Percentiles rank a stretch among this genome's conserved stretches.
These are phyloP conservation scores for Sinhomidia bicolor DNA, from an alignment of 2,888 invertebrate species.

Conservation along the genomic window DNA sequence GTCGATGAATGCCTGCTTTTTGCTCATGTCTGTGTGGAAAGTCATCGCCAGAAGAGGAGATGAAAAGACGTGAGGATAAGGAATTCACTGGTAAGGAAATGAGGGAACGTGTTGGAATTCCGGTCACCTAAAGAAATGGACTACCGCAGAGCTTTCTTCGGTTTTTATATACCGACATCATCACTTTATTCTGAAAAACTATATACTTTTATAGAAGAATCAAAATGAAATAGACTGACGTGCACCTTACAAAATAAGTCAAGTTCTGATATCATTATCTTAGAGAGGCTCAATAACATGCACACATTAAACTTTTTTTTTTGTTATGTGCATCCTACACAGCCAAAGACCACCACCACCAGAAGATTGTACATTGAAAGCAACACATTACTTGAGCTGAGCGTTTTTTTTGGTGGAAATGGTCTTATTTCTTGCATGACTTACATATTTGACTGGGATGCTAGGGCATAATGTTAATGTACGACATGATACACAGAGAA, in stretches of 20 bases:
- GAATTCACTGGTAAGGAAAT: conserved; percentile 75
- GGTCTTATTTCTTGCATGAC: conserved; percentile 31
- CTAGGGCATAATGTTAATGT: background rate
- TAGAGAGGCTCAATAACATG: conserved; percentile 51
- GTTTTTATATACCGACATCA: too few relatives aligned
- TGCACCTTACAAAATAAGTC: conserved; percentile 40
- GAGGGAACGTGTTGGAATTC: conserved; percentile 78
- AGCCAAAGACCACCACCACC: background rate
- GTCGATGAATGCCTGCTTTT: background rate
- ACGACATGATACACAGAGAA: background rate
- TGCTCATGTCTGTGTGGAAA: background rate
- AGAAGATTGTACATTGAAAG: conserved; percentile 7
- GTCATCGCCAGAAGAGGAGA: conserved; percentile 41
- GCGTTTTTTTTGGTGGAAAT: conserved; percentile 34
- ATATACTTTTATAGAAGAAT: too few relatives aligned
- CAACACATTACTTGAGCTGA: conserved; percentile 3
- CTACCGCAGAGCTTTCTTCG: conserved; percentile 67
- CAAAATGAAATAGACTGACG: conserved; percentile 12
- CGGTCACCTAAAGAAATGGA: conserved; percentile 74
- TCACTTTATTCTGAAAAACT: too few relatives aligned
- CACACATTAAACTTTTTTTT: conserved; percentile 24
- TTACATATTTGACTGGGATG: conserved; percentile 38
- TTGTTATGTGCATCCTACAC: background rate
- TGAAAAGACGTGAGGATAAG: background rate
- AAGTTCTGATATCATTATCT: conserved; percentile 37